Conservation (phyloP, 2,113 vertebrate species). For the Chamaea fasciata region DNA sequence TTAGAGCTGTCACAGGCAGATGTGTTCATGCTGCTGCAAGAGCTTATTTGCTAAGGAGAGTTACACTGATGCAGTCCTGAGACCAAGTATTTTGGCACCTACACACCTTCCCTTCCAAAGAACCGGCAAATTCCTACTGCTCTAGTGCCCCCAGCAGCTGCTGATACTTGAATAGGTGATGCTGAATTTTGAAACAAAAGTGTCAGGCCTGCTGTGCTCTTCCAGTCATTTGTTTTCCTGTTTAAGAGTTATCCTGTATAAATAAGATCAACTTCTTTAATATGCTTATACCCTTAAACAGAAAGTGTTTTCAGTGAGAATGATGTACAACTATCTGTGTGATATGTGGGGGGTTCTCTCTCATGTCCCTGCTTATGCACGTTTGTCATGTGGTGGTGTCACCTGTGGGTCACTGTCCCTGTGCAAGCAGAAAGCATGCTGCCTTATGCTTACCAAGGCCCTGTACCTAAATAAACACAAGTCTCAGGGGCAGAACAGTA, state of each 20-base stretch:
- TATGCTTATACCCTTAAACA: not conserved
- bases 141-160: not conserved
- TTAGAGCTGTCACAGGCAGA: not conserved
- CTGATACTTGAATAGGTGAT: not conserved
- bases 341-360: not conserved
- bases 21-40: not conserved
- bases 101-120: not conserved
- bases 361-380: rapidly evolving
- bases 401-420: not conserved
- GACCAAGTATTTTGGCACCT: not conserved
- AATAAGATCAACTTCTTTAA: not conserved
- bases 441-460: not conserved
- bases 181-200: not conserved
- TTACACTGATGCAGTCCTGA: not conserved
- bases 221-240: not conserved
- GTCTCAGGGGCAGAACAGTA: not conserved
- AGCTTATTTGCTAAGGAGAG: not conserved
- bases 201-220: not conserved
- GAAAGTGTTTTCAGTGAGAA: not conserved
- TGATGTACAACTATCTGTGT: not conserved
- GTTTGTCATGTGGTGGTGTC: rapidly evolving
- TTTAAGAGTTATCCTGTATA: not conserved
- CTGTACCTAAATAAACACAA: not conserved
- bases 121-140: not conserved
- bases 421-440: not conserved